phyloP scores from a whole-genome alignment of 2,888 invertebrate genomes.

The Cetonia aurata region DNA sequence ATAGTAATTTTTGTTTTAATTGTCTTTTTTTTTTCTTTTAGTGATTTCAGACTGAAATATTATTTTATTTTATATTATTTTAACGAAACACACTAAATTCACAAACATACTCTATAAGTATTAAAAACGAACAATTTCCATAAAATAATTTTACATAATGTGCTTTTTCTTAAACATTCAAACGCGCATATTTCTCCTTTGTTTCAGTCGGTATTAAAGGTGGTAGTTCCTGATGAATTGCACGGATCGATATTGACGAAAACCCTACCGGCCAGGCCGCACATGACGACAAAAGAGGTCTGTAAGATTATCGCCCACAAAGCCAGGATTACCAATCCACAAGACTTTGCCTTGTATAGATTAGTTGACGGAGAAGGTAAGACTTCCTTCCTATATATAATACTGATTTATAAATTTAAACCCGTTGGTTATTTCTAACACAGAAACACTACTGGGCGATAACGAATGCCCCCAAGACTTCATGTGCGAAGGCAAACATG shows the following conservation, averaged over 20 bases:
- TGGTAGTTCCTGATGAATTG: constrained; percentile 94
- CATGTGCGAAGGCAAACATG: constrained; percentile 83
- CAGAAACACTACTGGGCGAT: constrained; percentile 91
- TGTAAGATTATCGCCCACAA: constrained; percentile 96
- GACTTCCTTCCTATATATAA: not conserved
- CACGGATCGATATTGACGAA: constrained; percentile 92
- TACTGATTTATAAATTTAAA: constrained; percentile 2
- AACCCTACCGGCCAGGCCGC: constrained; percentile 92
- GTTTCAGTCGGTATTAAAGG: constrained; percentile 80
- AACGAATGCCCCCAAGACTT: constrained; percentile 92
- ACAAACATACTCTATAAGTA: not conserved
- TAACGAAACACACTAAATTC: not conserved
- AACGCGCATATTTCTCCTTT: constrained; percentile 15
- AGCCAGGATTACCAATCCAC: constrained; percentile 94
- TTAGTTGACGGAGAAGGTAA: constrained; percentile 91
- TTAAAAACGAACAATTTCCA: constrained; percentile 11
- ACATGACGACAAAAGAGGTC: constrained; percentile 92
- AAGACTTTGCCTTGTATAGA: constrained; percentile 94
- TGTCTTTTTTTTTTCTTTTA: no score
- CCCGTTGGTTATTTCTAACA: constrained; percentile 52
- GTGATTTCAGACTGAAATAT: no score
- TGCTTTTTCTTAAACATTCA: no score
- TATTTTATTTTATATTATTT: no score
- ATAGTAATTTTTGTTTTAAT: no score
- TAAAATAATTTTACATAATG: no score